phyloP scores from a whole-genome alignment of 2,888 invertebrate genomes.

The Pocota personata region DNA sequence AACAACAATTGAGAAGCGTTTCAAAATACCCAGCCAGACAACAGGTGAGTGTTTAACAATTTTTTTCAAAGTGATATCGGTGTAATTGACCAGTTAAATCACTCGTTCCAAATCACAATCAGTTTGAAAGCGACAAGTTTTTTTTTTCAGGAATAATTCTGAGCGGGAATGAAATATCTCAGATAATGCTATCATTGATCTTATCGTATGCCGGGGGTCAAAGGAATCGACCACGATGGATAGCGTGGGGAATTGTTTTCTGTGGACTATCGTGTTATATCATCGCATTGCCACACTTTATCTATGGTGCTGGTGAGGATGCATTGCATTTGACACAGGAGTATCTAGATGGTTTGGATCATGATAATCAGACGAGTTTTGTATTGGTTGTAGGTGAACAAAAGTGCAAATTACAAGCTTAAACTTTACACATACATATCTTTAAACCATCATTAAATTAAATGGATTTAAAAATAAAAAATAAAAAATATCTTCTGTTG shows the following conservation, averaged over 20 bases:
- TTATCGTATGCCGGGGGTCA: slow-evolving; percentile 87
- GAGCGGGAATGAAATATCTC: slow-evolving; percentile 88
- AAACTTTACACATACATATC: not conserved
- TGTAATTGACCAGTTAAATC: slow-evolving; percentile 7
- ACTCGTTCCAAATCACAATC: not conserved
- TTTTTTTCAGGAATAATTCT: slow-evolving; percentile 85
- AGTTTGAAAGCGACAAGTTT: slow-evolving; percentile 13
- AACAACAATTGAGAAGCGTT: slow-evolving; percentile 87
- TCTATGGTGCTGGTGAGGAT: slow-evolving; percentile 85
- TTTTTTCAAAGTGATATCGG: not conserved
- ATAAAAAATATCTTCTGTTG: not conserved
- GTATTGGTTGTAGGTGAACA: slow-evolving; percentile 78
- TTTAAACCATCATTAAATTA: not conserved
- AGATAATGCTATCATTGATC: slow-evolving; percentile 86
- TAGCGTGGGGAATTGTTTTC: slow-evolving; percentile 86
- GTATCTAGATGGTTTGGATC: slow-evolving; percentile 77
- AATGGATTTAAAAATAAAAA: slow-evolving; percentile 48
- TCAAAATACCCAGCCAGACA: slow-evolving; percentile 87
- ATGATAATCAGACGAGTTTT: slow-evolving; percentile 53
- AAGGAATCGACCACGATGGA: slow-evolving; percentile 87
- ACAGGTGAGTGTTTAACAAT: slow-evolving; percentile 83
- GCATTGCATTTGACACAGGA: slow-evolving; percentile 81
- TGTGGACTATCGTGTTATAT: slow-evolving; percentile 86
- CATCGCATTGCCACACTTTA: slow-evolving; percentile 85
- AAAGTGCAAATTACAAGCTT: not conserved